Evolutionary conservation across 2,113 vertebrate species (phyloP), one percentile per base, ranked within the genome.

Genomic region (Grus americana): DNA sequence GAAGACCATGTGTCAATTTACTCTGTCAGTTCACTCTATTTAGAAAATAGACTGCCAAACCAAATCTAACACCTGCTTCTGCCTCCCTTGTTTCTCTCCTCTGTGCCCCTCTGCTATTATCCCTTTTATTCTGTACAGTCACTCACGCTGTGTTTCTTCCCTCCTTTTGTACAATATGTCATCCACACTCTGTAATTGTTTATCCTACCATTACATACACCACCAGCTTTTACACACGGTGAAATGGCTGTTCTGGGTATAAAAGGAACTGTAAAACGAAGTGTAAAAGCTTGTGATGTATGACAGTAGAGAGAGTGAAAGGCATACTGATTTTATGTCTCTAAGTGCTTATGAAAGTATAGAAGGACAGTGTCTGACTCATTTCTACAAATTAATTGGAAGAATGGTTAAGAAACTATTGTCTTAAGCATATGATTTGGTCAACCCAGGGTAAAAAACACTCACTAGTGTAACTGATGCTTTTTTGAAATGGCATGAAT

Each of bases 211-310:
- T 95, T 96, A 88, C 86, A 94, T 84, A 93, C 74, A 66, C 71
- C 94, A 96, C 93, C 94, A 97, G 93, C 1, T 96, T 97, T 96
- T 96, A 97, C 29, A 93, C 63, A 72, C 52, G 73, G 68, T 57
- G 72, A 92, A 96, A 89, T 90, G 26, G 47, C 75, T 92, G 67
- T 55, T 90, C 92, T 87, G 75, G 46, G 68, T 90, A 79, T 95
- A 95, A 96, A 96, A 93, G 17, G 57, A 81, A 83, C 68, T 55
- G 52, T 96, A 95, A 97, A 97, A 84, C 72, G 34, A 86, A 88
- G 32, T 71, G 42, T 94, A 96, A 96, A 97, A 80, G 2, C 66
- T 89, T 95, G 83, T 88, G 84, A 88, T 88, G 85, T 96, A 84
- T 88, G 88, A 91, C 63, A 82, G 67, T 12, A 79, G 81, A 90